Conservation (phyloP, 2,888 invertebrate species). For the Aplocera efformata region DNA sequence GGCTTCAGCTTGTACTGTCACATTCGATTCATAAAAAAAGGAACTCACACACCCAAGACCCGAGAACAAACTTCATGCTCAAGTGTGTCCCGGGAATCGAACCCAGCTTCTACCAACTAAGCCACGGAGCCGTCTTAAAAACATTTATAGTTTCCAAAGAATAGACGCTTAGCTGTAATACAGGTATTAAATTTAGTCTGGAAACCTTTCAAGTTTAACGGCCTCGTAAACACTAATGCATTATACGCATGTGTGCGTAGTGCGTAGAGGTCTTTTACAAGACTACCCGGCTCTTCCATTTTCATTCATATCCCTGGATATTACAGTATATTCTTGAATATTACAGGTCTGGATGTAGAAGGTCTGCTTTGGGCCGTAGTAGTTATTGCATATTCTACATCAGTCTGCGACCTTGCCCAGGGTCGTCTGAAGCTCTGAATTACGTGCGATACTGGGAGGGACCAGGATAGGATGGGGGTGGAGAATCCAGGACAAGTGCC, state of each 20-base stretch:
- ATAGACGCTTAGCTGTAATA: too few species aligned
- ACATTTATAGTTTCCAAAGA: too few species aligned
- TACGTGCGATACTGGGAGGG: conserved; percentile 37
- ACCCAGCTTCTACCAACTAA: too few species aligned
- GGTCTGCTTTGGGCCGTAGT: conserved; percentile 32
- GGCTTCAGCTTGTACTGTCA: too few species aligned
- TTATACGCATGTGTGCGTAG: conserved; percentile 47
- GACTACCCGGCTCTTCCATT: too few species aligned
- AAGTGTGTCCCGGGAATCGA: too few species aligned
- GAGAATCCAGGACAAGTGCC: conserved; percentile 19
- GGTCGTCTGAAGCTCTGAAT: conserved; percentile 66
- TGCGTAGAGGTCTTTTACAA: conserved; percentile 3
- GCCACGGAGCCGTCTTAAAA: too few species aligned
- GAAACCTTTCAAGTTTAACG: conserved; percentile 43
- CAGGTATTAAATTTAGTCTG: conserved; percentile 13
- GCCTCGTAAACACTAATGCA: conserved; percentile 33
- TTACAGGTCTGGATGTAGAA: too few species aligned
- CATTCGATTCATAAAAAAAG: too few species aligned
- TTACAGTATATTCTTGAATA: conserved; percentile 10
- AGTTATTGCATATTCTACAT: conserved; percentile 18
- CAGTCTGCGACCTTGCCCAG: conserved; percentile 73
- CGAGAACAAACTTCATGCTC: too few species aligned
- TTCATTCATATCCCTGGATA: background rate
- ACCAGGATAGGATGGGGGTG: conserved; percentile 23
- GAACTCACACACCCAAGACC: too few species aligned